phyloP scores from a whole-genome alignment of 2,888 invertebrate species.

The Conops quadrifasciatus region DNA sequence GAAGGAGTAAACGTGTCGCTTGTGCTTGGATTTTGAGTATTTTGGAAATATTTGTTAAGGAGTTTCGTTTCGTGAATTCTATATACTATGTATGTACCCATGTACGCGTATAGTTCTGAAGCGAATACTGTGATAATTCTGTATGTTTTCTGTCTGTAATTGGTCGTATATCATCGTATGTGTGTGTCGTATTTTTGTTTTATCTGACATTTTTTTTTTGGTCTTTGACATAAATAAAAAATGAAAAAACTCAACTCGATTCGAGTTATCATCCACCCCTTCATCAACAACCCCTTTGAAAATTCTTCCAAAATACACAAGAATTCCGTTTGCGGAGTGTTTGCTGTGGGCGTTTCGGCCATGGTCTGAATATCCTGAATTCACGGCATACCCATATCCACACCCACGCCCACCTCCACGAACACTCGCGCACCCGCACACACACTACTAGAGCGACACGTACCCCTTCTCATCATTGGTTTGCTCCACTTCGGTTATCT shows the following conservation, averaged over 20 bases:
- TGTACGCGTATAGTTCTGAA: constrained; percentile 19
- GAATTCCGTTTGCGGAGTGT: constrained; percentile 16
- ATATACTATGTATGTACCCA: neutral
- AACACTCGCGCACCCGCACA: neutral
- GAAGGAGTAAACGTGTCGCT: constrained; percentile 67
- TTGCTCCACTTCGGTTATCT: constrained; percentile 82
- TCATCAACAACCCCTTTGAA: constrained; percentile 15
- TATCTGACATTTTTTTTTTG: neutral
- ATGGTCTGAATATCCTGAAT: constrained; percentile 6
- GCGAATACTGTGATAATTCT: constrained; percentile 10
- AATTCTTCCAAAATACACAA: constrained; percentile 32
- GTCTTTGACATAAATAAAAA: neutral
- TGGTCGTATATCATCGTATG: neutral
- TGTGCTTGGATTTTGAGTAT: constrained; percentile 46
- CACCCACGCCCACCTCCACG: constrained; percentile 10
- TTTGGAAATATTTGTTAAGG: constrained; percentile 41
- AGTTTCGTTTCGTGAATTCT: constrained; percentile 10
- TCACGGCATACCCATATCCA: neutral
- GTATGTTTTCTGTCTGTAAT: neutral
- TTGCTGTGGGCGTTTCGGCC: constrained; percentile 11
- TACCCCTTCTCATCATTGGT: constrained; percentile 77
- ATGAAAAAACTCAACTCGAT: constrained; percentile 43
- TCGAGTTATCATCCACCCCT: constrained; percentile 38
- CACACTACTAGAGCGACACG: constrained; percentile 71
- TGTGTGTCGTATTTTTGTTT: neutral